These are phyloP conservation scores for Ceyx erithaca DNA, from an alignment of 2,797 vertebrate genomes.

Conservation along the genomic window DNA sequence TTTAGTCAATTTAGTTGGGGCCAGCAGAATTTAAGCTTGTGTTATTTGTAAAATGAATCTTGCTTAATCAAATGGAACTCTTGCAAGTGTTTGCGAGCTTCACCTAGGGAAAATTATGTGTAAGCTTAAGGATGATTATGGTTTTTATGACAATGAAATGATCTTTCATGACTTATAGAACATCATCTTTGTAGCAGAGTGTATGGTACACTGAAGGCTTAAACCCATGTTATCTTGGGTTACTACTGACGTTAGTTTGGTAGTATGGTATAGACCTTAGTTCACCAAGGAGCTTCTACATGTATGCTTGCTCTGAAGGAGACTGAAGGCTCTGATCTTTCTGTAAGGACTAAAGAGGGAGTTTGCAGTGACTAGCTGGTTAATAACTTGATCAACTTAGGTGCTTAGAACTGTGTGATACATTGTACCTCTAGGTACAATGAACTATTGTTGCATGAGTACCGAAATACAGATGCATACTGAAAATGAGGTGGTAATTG, in stretches of 20 bases:
- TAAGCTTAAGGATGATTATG: accelerated
- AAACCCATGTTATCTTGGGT: background rate
- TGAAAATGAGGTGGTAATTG: background rate
- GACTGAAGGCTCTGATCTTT: background rate
- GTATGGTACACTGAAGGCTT: background rate
- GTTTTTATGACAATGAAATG: background rate
- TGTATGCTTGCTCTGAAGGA: background rate
- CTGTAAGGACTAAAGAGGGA: background rate
- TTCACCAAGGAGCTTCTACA: background rate
- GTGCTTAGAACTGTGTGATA: background rate
- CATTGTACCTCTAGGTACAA: background rate
- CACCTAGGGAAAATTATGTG: background rate
- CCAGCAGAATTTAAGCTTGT: background rate
- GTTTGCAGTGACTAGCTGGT: background rate
- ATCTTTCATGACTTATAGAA: background rate
- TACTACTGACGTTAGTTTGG: background rate
- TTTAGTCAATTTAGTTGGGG: background rate
- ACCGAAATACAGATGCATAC: background rate
- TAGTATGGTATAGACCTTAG: background rate
- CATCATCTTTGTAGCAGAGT: background rate
- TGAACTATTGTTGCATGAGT: background rate
- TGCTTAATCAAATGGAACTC: background rate
- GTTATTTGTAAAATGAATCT: background rate
- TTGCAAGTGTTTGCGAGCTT: background rate
- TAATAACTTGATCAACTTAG: background rate